Base-by-base conservation (phyloP, 2,797 vertebrate genomes). In the Meda fulgida region DNA sequence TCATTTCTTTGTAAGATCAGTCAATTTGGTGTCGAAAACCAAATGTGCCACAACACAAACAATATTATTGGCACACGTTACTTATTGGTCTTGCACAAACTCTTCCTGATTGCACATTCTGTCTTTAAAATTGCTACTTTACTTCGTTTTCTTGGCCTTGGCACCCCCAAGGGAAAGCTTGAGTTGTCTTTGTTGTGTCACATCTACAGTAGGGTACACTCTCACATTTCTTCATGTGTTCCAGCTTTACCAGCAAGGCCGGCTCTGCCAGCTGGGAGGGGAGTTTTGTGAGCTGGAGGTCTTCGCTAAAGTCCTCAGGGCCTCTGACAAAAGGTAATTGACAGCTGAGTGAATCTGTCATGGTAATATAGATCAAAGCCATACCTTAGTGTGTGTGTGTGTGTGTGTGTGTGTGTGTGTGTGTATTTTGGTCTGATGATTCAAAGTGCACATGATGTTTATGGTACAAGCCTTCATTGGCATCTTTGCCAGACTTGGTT, bases 271-370 rank as follows among this genome's bases (percentile, higher is more conserved):
- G 93, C 95, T 99, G 90, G 98, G 98, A 86, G 99, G 98, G 90
- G 98, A 99, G 95, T 99, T 99, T 91, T 99, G 98, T 93, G 98
- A 99, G 92, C 95, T 99, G 94, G 98, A 99, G 95, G 98, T 99
- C 92, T 99, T 99, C 93, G 98, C 97, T 81, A 99, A 99, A 96
- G 98, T 99, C 81, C 95, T 99, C 87, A 94, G 98, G 90, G 98
- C 98, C 88, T 96, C 98, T 93, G 98, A 99, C 94, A 99, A 99
- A 97, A 97, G 98, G 98, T 98, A 93, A 80, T 80, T 85, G 38
- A 85, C 72, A 85, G 51, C 78, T 36, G 65, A 76, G 36, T 78
- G 48, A 69, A 40, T 70, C 77, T 77, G 43, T 83, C 11, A 1
- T 11, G 9, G 34, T 46, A 23, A 73, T 46, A 63, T 9, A 82